Evolutionary conservation across 2,797 vertebrate genomes (phyloP).

Genomic region (Rachycentron canadum): DNA sequence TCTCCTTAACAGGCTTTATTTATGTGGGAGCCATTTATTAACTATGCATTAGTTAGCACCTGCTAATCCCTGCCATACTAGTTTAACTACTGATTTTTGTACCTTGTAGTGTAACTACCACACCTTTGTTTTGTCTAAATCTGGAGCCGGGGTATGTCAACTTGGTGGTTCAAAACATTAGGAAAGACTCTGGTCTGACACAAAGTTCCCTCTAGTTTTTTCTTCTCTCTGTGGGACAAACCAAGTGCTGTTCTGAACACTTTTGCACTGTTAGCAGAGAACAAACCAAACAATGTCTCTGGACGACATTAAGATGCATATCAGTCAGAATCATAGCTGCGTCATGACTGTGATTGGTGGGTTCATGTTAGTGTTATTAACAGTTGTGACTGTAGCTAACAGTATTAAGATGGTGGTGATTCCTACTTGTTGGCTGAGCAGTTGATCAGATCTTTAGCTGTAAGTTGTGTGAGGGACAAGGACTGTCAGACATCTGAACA

Average conservation of each 20-base stretch:
- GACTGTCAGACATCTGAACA: conserved; percentile 12
- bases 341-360: conserved; percentile 8
- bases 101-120: neutral
- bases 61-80: neutral
- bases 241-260: conserved; percentile 43
- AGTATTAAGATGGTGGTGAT: neutral
- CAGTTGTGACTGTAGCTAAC: neutral
- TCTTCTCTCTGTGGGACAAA: conserved; percentile 29
- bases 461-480: conserved; percentile 30
- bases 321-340: conserved; percentile 16
- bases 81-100: neutral
- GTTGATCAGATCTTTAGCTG: conserved; percentile 8
- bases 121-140: neutral
- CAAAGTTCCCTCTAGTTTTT: conserved; percentile 25
- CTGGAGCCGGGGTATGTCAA: neutral
- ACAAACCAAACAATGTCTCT: conserved; percentile 3
- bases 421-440: conserved; percentile 17
- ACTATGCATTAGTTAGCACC: neutral
- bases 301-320: conserved; percentile 2
- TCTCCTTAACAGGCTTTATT: neutral
- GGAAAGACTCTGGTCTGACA: neutral
- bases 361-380: conserved; percentile 1
- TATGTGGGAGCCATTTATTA: neutral
- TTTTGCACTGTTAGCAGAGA: conserved; percentile 33
- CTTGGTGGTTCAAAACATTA: neutral